Evolutionary conservation across 1,140 invertebrate genomes (phyloP).

Genomic region (Gryllus bimaculatus): DNA sequence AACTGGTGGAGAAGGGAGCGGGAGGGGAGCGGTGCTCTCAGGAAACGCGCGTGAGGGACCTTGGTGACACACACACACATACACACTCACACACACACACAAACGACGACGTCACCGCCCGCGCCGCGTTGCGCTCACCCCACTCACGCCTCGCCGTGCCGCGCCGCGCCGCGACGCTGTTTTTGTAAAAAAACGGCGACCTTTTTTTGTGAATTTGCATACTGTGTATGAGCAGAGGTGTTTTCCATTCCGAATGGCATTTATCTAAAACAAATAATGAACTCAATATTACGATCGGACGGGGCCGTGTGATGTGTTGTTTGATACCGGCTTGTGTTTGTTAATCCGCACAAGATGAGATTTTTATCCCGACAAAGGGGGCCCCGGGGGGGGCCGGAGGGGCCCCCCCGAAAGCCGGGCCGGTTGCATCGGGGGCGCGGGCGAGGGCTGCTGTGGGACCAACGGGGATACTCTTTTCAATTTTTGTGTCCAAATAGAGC

Average conservation of each 20-base stretch:
- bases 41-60: not conserved
- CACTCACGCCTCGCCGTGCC: too few relatives aligned
- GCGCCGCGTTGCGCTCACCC: not conserved
- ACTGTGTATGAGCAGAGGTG: conserved; percentile 7
- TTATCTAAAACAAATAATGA: conserved; percentile 17
- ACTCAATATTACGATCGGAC: conserved; percentile 11
- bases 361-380: conserved; percentile 17
- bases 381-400: too few relatives aligned
- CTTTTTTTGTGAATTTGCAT: conserved; percentile 14
- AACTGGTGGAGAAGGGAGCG: too few relatives aligned
- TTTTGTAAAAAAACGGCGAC: not conserved
- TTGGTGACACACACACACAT: not conserved
- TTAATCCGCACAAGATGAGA: conserved; percentile 17
- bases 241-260: conserved; percentile 14
- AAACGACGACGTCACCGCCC: not conserved
- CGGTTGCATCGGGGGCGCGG: too few relatives aligned
- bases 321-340: conserved; percentile 12
- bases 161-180: not conserved
- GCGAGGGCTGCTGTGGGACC: too few relatives aligned
- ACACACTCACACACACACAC: not conserved
- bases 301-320: conserved; percentile 13
- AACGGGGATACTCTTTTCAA: conserved; percentile 8
- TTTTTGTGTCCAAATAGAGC: conserved; percentile 15
- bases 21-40: too few relatives aligned
- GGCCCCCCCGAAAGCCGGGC: too few relatives aligned